Evolutionary conservation across 2,113 vertebrate genomes (phyloP), one percentile per base, ranked within the genome.

Genomic region (Pelusios castaneus): DNA sequence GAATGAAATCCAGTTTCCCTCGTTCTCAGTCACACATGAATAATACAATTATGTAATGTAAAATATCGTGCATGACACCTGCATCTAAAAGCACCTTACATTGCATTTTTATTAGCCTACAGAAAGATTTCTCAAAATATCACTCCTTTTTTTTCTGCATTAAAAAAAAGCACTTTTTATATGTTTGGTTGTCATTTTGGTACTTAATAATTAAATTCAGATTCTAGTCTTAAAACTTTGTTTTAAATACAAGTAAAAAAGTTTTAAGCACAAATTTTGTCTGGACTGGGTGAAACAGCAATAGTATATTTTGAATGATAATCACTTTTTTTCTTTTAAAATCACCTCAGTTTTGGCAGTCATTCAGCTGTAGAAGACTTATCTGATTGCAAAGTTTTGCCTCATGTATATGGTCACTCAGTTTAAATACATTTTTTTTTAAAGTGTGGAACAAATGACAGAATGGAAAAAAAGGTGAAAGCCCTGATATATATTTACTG

Each of bases 381-480:
- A 95, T 86, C 93, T 95, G 79, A 96, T 95, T 97, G 88, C 96
- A 97, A 97, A 97, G 79, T 91, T 97, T 94, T 95, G 86, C 89
- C 89, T 96, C 93, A 67, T 77, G 10, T 91, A 89, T 89, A 25
- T 51, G 91, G 84, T 91, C 89, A 86, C 55, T 88, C 84, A 19
- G 79, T 91, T 96, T 94, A 93, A 96, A 96, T 79, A 60, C 87
- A 47, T 94, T 89, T n/a, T 63, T 55, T 51, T 91, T 73, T 81
- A 82, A 96, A 93, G 47, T 84, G 56, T n/a, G 86, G 90, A 90
- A 79, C 82, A 80, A 91, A 95, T 38, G 89, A 31, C 73, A 78
- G 84, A 92, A 96, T 93, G 83, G 78, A 91, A 94, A 95, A 93
- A 96, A 81, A 19, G 58, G 80, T 86, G 85, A 92, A 84, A 92